Percentiles rank a stretch among this genome's conserved stretches.
These are phyloP conservation scores for Lucifuga dentata DNA, from an alignment of 2,113 vertebrate genomes.

Conservation along the genomic window DNA sequence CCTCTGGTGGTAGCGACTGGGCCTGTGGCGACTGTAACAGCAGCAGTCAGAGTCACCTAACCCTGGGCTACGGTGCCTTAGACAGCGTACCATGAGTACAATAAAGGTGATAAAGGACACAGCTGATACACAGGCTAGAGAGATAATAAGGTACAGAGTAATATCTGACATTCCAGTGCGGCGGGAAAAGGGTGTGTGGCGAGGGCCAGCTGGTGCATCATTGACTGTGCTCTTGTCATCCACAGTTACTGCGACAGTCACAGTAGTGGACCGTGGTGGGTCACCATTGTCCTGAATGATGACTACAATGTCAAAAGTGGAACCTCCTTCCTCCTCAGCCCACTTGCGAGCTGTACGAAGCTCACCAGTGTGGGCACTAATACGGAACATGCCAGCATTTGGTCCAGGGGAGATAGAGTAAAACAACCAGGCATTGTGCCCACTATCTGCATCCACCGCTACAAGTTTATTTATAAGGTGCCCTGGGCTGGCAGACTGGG, in stretches of 20 bases:
- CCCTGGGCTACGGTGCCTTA: slow-evolving; percentile 70
- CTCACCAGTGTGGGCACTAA: slow-evolving; percentile 87
- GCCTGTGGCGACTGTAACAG: slow-evolving; percentile 80
- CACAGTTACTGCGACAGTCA: slow-evolving; percentile 85
- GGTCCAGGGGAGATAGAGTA: slow-evolving; percentile 84
- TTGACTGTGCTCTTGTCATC: slow-evolving; percentile 83
- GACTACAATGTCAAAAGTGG: slow-evolving; percentile 81
- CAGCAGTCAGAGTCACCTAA: slow-evolving; percentile 80
- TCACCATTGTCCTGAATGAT: slow-evolving; percentile 88
- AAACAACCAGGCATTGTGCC: slow-evolving; percentile 90
- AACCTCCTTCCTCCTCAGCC: slow-evolving; percentile 80
- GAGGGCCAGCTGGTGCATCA: slow-evolving; percentile 77
- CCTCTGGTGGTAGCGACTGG: slow-evolving; percentile 83
- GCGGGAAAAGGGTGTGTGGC: slow-evolving; percentile 73
- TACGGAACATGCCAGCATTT: slow-evolving; percentile 84
- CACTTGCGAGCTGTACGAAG: slow-evolving; percentile 83
- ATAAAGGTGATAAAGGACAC: slow-evolving; percentile 86
- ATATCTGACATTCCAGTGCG: slow-evolving; percentile 80
- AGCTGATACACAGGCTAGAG: slow-evolving; percentile 86
- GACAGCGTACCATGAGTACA: slow-evolving; percentile 83
- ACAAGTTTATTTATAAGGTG: slow-evolving; percentile 89
- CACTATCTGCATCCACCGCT: slow-evolving; percentile 89
- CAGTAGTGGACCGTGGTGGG: slow-evolving; percentile 81
- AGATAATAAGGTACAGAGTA: slow-evolving; percentile 89
- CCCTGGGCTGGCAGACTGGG: slow-evolving; percentile 78